Evolutionary conservation across 53 echinoderm and acorn worm genomes (phyloP), one percentile per base, ranked within the genome.

Genomic region (Patiria pectinifera): DNA sequence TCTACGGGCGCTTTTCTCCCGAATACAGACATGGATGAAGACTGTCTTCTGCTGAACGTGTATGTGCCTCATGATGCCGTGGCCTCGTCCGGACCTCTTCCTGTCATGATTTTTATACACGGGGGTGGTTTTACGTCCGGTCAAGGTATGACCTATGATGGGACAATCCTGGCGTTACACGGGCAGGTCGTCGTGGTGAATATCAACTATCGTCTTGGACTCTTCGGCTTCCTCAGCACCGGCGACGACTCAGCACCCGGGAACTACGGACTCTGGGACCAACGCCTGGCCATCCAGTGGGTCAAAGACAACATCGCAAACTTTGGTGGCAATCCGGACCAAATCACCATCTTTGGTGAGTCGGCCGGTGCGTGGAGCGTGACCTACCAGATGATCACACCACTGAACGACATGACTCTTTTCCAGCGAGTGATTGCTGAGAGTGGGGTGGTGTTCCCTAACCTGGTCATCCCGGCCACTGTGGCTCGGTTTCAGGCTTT

Each of bases 301-400:
- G 94, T 94, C 69, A 86, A 92, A 83, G 92, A 86, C 11, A 94
- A 94, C 81, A 93, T 93, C 13, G 93, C 21, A 80, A 77, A 61
- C 53, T 92, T 96, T 59, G 92, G 93, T 45, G 96, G 96, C 44
- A 87, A 96, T 82, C 53, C 84, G 8, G 87, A 85, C 69, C 70
- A 53, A 44, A 95, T 96, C 16, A 96, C 96, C 2, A 77, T 95
- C 49, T 91, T 96, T 80, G 93, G 93, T 49, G 82, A 93, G 82
- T 91, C 79, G 60, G 81, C 86, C 12, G 87, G 89, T 16, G 94
- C 44, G 14, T 83, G 48, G 45, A 85, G 85, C n/a, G 85, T 85
- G 0, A 62, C 47, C 62, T 47, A 53, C 45, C 93, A 93, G n/a
- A 48, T 70, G 80, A n/a, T 80, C 22, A 81, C 87, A 3, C 92